phyloP scores from a whole-genome alignment of 2,888 invertebrate genomes.

The Bellardia bayeri region DNA sequence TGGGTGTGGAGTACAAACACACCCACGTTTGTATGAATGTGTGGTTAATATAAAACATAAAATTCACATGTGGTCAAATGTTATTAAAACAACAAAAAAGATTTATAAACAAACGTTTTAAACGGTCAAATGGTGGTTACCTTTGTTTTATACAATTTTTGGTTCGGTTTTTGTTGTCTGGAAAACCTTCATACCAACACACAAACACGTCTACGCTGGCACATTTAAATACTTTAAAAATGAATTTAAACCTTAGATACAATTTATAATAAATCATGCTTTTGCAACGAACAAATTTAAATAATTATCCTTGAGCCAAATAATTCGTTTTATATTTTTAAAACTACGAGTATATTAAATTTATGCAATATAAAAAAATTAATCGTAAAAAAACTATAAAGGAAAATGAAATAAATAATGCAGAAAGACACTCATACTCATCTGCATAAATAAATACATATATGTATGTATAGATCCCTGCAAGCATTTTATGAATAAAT shows the following conservation, averaged over 20 bases:
- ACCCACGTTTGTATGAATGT: conserved; percentile 42
- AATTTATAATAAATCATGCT: conserved; percentile 29
- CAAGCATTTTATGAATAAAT: too few species aligned
- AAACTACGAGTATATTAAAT: conserved; percentile 10
- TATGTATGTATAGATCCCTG: too few species aligned
- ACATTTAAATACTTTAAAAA: conserved; percentile 14
- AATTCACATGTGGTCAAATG: conserved; percentile 72
- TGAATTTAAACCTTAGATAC: conserved; percentile 28
- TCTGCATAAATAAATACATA: background rate
- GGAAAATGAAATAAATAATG: background rate
- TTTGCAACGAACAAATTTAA: conserved; percentile 10
- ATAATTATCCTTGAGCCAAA: conserved; percentile 63
- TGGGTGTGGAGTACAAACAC: background rate
- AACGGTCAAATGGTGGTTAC: conserved; percentile 68
- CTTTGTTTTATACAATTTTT: conserved; percentile 62
- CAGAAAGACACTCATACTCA: background rate
- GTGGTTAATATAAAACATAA: conserved; percentile 68
- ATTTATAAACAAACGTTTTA: conserved; percentile 70
- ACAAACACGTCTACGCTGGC: background rate
- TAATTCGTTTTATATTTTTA: conserved; percentile 15
- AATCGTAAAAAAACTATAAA: conserved; percentile 19
- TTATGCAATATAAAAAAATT: conserved; percentile 15
- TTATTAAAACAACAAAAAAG: conserved; percentile 69
- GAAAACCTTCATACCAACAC: conserved; percentile 7
- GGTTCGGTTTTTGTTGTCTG: conserved; percentile 49